Evolutionary conservation across 2,113 vertebrate genomes (phyloP), one percentile per base, ranked within the genome.

Genomic region (Furnarius figulus): DNA sequence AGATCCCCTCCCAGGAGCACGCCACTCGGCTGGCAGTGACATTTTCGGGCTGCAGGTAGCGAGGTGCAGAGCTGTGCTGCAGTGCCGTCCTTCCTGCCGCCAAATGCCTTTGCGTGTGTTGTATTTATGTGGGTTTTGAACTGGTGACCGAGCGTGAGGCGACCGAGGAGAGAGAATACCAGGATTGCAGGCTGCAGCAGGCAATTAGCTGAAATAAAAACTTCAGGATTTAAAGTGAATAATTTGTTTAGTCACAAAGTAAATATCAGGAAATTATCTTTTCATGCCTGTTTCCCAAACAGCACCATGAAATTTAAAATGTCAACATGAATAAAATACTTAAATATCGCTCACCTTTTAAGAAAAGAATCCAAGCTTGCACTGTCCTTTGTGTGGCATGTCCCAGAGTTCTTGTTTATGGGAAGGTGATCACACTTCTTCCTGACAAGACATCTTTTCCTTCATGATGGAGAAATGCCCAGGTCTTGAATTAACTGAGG

Each of bases 81-180:
- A 14, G 19, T 42, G 47, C 50, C 14, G 3, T 24, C 55, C 22
- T 4, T 12, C 12, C 35, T 66, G 75, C 78, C 46, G 3, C 27
- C 46, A 14, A 5, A 53, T 17, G 2, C 14, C 2, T 56, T 63
- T 53, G 67, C 50, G 8, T 65, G 40, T n/a, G 6, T 55, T 47
- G 25, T 4, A 0, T 37, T 87, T 40, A 1, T 5, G 4, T 10
- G 9, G 9, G 0, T 4, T 73, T 68, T 33, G 18, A 42, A 3
- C 10, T 33, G 46, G 18, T 18, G 82, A 68, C 24, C 14, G 4
- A 37, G 44, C 10, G 9, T 17, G 68, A 39, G 12, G n/a, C n/a
- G n/a, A n/a, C n/a, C n/a, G n/a, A n/a, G 0, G 23, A 49, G 55
- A 35, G 35, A 8, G 4, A 10, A 14, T 17, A 2, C 7, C 16